A percentile compares a stretch with the other conserved stretches of the same genome.
phyloP scores from a whole-genome alignment of 2,888 invertebrate genomes.

The Lycophotia porphyrea region DNA sequence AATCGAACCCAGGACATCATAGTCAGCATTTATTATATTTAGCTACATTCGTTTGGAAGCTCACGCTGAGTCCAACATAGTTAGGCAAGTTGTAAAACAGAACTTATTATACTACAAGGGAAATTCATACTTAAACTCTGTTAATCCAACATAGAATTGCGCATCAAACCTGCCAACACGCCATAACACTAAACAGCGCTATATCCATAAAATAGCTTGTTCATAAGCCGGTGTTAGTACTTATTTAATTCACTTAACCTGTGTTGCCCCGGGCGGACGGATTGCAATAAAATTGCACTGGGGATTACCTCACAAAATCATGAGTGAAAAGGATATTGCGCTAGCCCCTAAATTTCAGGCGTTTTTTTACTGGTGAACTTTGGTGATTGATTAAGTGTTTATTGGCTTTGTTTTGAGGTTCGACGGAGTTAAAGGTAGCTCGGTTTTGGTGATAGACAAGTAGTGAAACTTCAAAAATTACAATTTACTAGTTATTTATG shows the following conservation, averaged over 20 bases:
- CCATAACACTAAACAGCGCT: constrained; percentile 8
- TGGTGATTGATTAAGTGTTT: not conserved
- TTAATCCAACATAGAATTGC: constrained; percentile 5
- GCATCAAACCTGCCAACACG: not conserved
- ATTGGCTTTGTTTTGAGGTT: no score
- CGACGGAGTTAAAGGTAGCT: not conserved
- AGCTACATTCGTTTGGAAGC: no score
- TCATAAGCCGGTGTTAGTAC: constrained; percentile 59
- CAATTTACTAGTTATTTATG: no score
- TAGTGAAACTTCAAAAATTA: not conserved
- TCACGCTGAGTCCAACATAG: no score
- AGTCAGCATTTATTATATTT: no score
- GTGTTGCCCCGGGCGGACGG: constrained; percentile 45
- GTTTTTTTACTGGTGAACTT: constrained; percentile 5
- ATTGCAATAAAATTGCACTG: constrained; percentile 64
- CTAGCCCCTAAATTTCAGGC: constrained; percentile 16
- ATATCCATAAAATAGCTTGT: constrained; percentile 34
- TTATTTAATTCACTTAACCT: constrained; percentile 71
- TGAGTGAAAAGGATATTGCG: constrained; percentile 63
- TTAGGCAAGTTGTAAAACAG: no score
- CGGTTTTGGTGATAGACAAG: not conserved
- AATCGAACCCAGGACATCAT: no score
- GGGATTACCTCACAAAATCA: constrained; percentile 57
- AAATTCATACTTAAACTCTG: not conserved
- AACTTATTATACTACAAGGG: not conserved